phyloP scores from a whole-genome alignment of 2,113 vertebrate species.

The Porphyrio hochstetteri region DNA sequence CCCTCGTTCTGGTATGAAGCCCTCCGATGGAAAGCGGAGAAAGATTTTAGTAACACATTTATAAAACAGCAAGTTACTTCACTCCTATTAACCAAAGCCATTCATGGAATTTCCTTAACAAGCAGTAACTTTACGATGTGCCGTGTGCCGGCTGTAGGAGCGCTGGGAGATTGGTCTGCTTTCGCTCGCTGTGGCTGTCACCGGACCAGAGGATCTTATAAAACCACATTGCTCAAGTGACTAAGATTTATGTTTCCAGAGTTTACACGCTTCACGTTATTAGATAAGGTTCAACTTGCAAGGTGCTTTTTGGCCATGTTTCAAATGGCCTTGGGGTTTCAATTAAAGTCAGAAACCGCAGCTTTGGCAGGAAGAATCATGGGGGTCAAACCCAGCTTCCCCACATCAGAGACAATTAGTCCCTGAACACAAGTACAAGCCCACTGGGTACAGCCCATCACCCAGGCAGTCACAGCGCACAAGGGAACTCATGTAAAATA shows the following conservation, averaged over 20 bases:
- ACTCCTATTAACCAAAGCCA: constrained; percentile 46
- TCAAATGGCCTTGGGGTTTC: constrained; percentile 50
- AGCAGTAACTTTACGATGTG: constrained; percentile 56
- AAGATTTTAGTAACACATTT: constrained; percentile 14
- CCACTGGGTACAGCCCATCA: background rate
- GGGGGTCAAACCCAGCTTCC: background rate
- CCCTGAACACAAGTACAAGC: background rate
- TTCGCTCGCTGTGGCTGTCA: constrained; percentile 15
- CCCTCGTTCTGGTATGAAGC: background rate
- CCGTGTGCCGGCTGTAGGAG: background rate
- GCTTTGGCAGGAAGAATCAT: constrained; percentile 30
- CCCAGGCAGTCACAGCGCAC: background rate
- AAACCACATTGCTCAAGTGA: constrained; percentile 59
- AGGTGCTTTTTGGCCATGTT: constrained; percentile 70
- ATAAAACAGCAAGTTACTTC: constrained; percentile 42
- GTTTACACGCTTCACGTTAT: constrained; percentile 57
- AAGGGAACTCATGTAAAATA: background rate
- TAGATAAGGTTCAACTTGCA: constrained; percentile 76
- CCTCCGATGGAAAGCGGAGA: background rate
- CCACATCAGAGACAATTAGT: constrained; percentile 8
- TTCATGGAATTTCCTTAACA: constrained; percentile 60
- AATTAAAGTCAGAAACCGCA: constrained; percentile 46
- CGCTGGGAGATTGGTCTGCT: background rate
- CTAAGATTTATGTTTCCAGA: constrained; percentile 71
- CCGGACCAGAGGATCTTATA: constrained; percentile 34